Base-by-base conservation (phyloP, 2,113 vertebrate species). In the Aix galericulata region DNA sequence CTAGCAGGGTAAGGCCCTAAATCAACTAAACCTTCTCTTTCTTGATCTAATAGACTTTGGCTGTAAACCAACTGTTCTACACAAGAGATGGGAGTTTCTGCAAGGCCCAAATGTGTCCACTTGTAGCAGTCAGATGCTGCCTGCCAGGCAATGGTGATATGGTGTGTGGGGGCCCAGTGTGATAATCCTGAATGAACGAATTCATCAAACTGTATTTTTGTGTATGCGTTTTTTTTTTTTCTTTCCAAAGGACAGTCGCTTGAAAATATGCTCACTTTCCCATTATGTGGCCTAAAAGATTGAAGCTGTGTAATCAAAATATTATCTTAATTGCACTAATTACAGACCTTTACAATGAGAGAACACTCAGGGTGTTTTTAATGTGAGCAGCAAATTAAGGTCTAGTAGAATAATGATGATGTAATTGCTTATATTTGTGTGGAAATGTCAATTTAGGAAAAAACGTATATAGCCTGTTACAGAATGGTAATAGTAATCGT, bases 301-400 rank as follows among this genome's bases (percentile, higher is more conserved):
- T 94, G 86, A 91, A 96, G 52, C 64, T 46, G 29, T 91, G 74
- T 95, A 95, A 97, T 97, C 75, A 94, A 96, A 95, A 94, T 95
- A 95, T 96, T 97, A 90, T 94, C 91, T 94, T 93, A 97, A 97
- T 97, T 97, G 91, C 85, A 74, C 74, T 97, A 97, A 97, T 97
- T 96, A 95, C 74, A 85, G 89, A 76, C 62, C 92, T 42, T 95
- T 93, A 86, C 50, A 91, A 59, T 74, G 91, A 85, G 81, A 94
- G 87, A 90, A 95, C 93, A 93, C 86, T 93, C 91, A 82, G 85
- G 92, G 68, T 94, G 75, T 91, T 93, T 89, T 89, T 95, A 96
- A 95, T 93, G 95, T 53, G 44, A 96, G 46, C 44, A 58, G 91
- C 85, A 97, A 97, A 97, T 97, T 97, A 97, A 89, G 84, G 67